phyloP scores from a whole-genome alignment of 2,113 vertebrate species.

The Mellivora capensis region DNA sequence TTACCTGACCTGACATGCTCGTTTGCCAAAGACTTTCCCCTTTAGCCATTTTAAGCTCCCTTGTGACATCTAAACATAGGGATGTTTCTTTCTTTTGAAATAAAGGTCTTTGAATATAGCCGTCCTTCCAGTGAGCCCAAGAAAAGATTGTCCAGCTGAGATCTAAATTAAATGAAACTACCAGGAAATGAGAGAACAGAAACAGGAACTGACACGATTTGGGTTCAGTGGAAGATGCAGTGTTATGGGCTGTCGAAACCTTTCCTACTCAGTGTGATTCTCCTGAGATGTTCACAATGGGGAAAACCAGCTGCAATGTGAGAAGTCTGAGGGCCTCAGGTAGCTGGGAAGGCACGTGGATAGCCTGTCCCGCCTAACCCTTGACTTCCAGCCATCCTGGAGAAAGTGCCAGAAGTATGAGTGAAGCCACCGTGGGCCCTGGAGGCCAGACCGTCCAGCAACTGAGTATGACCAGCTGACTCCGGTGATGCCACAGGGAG shows the following conservation, averaged over 20 bases:
- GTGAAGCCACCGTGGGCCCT: background rate
- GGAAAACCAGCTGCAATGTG: background rate
- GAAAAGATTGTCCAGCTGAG: background rate
- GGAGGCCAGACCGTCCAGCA: background rate
- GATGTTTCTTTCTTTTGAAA: slow-evolving; percentile 34
- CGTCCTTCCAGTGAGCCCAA: background rate
- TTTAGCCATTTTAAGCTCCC: background rate
- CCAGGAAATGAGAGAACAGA: background rate
- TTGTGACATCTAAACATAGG: background rate
- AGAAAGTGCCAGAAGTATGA: background rate
- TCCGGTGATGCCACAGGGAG: background rate
- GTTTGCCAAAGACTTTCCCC: background rate
- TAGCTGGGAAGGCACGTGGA: background rate
- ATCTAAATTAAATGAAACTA: slow-evolving; percentile 34
- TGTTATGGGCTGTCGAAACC: background rate
- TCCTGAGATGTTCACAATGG: background rate
- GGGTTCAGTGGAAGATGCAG: background rate
- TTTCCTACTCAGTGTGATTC: background rate
- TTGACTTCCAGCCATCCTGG: background rate
- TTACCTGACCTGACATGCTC: background rate
- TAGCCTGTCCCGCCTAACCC: background rate
- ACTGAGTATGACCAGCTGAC: background rate
- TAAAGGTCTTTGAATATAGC: slow-evolving; percentile 35
- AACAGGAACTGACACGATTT: background rate
- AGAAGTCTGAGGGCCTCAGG: background rate